Evolutionary conservation across 2,888 invertebrate genomes (phyloP).

Genomic region (Heteromyza rotundicornis): DNA sequence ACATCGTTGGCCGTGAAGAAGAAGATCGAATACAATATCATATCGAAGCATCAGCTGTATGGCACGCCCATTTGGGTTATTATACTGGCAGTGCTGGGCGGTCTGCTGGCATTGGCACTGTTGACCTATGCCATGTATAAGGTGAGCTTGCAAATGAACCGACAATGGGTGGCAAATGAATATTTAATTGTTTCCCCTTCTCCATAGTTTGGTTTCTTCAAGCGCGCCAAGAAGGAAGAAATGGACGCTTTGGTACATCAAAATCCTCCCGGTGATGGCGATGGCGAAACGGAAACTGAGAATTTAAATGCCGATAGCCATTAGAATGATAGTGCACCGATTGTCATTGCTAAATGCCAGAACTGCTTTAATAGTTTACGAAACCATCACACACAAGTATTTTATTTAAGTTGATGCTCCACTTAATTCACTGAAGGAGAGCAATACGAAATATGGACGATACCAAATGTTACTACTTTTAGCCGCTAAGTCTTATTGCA

Average conservation of each 20-base stretch:
- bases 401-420: too few species aligned
- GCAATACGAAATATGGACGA: too few species aligned
- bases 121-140: slow-evolving; percentile 60
- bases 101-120: slow-evolving; percentile 59
- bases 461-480: slow-evolving; percentile 36
- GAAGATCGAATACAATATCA: slow-evolving; percentile 58
- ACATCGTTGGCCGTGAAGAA: slow-evolving; percentile 46
- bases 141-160: slow-evolving; percentile 46
- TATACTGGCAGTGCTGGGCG: slow-evolving; percentile 61
- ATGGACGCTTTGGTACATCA: slow-evolving; percentile 60
- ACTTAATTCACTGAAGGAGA: too few species aligned
- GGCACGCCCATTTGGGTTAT: slow-evolving; percentile 62
- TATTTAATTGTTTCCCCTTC: slow-evolving; percentile 25
- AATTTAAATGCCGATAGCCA: slow-evolving; percentile 47
- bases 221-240: slow-evolving; percentile 63
- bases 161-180: background rate
- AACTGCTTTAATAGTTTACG: background rate
- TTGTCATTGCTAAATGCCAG: background rate
- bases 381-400: too few species aligned
- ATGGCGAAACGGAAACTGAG: slow-evolving; percentile 50
- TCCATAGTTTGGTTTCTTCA: slow-evolving; percentile 64
- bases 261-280: slow-evolving; percentile 38
- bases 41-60: slow-evolving; percentile 58
- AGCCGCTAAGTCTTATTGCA: background rate
- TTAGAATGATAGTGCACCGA: slow-evolving; percentile 18